These are phyloP conservation scores for Apis cerana DNA, from an alignment of 1,140 invertebrate genomes.

Conservation along the genomic window DNA sequence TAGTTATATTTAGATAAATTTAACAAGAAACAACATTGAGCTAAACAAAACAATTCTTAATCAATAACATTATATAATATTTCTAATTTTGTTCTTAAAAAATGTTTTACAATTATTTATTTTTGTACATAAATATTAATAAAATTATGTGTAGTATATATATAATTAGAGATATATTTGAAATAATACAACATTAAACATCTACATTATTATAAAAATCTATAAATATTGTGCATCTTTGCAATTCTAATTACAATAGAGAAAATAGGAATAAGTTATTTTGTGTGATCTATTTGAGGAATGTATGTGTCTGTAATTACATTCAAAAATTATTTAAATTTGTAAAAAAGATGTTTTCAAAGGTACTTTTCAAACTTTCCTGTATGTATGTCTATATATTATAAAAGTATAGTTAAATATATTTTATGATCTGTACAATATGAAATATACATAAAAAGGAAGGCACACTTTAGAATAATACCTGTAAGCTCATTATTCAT, in stretches of 20 bases:
- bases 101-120: constrained; percentile 46
- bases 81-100: constrained; percentile 52
- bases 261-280: constrained; percentile 55
- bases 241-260: constrained; percentile 28
- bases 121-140: constrained; percentile 66
- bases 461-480: constrained; percentile 61
- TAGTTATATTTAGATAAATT: constrained; percentile 37
- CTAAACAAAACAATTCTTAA: constrained; percentile 60
- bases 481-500: constrained; percentile 47
- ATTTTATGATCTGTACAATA: constrained; percentile 52
- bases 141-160: constrained; percentile 34
- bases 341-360: constrained; percentile 33
- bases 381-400: constrained; percentile 8
- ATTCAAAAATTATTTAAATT: constrained; percentile 42
- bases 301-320: constrained; percentile 47
- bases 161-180: constrained; percentile 41
- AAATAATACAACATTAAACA: constrained; percentile 57
- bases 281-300: constrained; percentile 37
- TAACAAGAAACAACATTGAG: constrained; percentile 43
- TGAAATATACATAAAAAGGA: constrained; percentile 48
- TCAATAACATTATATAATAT: constrained; percentile 61
- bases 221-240: constrained; percentile 58
- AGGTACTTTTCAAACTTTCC: constrained; percentile 27
- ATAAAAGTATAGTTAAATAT: constrained; percentile 30
- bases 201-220: constrained; percentile 33